Conservation (phyloP, 1,140 invertebrate species). For the Charaxes varanes region DNA sequence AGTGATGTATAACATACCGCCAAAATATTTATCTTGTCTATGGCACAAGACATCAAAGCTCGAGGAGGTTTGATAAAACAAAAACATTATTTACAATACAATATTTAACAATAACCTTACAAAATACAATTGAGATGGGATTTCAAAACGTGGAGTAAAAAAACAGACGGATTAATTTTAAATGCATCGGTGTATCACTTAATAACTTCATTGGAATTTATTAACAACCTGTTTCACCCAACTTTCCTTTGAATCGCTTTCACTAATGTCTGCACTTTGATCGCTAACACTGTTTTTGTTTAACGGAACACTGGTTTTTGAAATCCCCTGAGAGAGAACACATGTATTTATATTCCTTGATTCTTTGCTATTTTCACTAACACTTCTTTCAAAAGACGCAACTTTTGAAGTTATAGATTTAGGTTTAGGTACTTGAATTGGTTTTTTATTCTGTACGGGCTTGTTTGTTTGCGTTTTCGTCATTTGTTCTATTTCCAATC, state of each 20-base stretch:
- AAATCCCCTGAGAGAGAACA: slow-evolving; percentile 14
- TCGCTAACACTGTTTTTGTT: slow-evolving; percentile 33
- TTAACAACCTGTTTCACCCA: slow-evolving; percentile 73
- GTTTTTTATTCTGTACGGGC: slow-evolving; percentile 35
- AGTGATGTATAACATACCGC: slow-evolving; percentile 26
- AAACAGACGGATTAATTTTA: slow-evolving; percentile 43
- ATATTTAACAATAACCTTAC: slow-evolving; percentile 21
- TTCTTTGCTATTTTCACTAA: slow-evolving; percentile 37
- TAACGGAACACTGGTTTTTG: slow-evolving; percentile 30
- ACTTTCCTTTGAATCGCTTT: slow-evolving; percentile 53
- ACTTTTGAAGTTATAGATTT: slow-evolving; percentile 57
- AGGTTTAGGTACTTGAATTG: slow-evolving; percentile 35
- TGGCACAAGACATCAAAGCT: slow-evolving; percentile 62
- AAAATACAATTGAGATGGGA: slow-evolving; percentile 14
- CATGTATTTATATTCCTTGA: slow-evolving; percentile 9
- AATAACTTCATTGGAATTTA: slow-evolving; percentile 68
- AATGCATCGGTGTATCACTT: slow-evolving; percentile 36
- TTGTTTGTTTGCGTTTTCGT: slow-evolving; percentile 40
- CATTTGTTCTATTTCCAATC: slow-evolving; percentile 67
- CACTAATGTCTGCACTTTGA: slow-evolving; percentile 23
- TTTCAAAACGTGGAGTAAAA: slow-evolving; percentile 22
- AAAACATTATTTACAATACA: slow-evolving; percentile 44
- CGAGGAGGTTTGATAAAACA: slow-evolving; percentile 42
- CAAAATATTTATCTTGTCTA: slow-evolving; percentile 53
- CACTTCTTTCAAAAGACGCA: slow-evolving; percentile 50